These are phyloP conservation scores for Desmodus rotundus DNA, from an alignment of 2,113 vertebrate species.

Conservation along the genomic window DNA sequence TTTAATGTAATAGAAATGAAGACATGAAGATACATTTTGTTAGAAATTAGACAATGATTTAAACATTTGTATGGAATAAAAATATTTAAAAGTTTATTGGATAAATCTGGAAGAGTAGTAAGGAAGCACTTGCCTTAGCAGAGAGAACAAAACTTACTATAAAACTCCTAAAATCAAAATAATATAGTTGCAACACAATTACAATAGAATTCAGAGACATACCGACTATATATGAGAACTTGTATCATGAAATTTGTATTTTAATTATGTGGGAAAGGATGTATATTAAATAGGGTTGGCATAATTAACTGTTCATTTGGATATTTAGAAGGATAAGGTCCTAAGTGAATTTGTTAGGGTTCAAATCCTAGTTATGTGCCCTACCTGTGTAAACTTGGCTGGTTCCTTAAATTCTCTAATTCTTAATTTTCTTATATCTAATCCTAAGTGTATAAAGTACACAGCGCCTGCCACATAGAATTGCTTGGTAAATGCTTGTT, in stretches of 20 bases:
- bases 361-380: neutral
- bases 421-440: neutral
- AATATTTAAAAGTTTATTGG: neutral
- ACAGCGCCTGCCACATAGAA: neutral
- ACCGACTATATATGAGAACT: neutral
- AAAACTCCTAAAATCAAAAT: neutral
- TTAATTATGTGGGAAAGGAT: neutral
- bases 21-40: neutral
- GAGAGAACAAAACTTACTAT: neutral
- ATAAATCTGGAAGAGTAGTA: neutral
- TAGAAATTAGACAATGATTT: conserved; percentile 1
- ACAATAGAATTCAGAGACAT: neutral
- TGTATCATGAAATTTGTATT: neutral
- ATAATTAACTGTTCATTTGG: neutral
- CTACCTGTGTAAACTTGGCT: neutral
- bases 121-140: neutral
- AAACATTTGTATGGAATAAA: neutral
- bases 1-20: conserved; percentile 10
- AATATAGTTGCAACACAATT: neutral
- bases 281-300: neutral
- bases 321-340: neutral
- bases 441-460: neutral
- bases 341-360: neutral
- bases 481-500: neutral
- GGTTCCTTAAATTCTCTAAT: neutral